Base-by-base conservation (phyloP, 2,888 invertebrate species). In the Scaptomyza reducta region DNA sequence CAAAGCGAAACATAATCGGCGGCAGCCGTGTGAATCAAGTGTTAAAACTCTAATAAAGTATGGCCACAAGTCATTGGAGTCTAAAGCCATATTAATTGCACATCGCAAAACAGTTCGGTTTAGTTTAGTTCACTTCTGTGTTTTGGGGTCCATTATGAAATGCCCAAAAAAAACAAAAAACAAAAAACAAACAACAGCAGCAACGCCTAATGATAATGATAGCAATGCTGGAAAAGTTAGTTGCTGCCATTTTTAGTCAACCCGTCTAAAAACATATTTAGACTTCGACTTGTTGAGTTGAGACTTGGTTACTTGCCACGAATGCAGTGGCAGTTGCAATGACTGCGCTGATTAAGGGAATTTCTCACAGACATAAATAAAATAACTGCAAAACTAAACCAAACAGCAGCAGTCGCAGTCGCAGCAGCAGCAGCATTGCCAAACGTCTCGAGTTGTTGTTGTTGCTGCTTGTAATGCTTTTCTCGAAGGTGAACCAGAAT, bases 401-500 rank as follows among this genome's bases (percentile, higher is more conserved):
- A 62, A 60, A 25, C 35, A 35, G 61, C 60, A 46, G 57, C 40
- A 53, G 50, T 47, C 22, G 53, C 35, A 60, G 56, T 44, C 44
- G 53, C 67, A 61, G 56, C 55, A 29, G 47, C 51, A 55, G 60
- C 46, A 42, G 55, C 73, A 63, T 77, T 76, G 77, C 78, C 68
- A 68, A 79, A 75, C 76, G 45, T 55, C 51, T 33, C 13, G 11
- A n/a, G 25, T 38, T 72, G 60, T 53, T 46, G 47, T 18, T 69
- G 51, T 55, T 42, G 45, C 59, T 68, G 47, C 63, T 40, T 56
- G 64, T 49, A 64, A 64, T 66, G 79, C 82, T 88, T 83, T 83
- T 87, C 86, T 85, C 87, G 88, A 84, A 84, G 84, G 84, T 84
- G 84, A 84, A 84, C 84, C 80, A 88, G 88, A 86, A 84, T 79